A percentile compares a stretch with the other conserved stretches of the same genome.
Evolutionary conservation across 2,113 vertebrate genomes (phyloP).

Genomic region (Nothoprocta pentlandii): DNA sequence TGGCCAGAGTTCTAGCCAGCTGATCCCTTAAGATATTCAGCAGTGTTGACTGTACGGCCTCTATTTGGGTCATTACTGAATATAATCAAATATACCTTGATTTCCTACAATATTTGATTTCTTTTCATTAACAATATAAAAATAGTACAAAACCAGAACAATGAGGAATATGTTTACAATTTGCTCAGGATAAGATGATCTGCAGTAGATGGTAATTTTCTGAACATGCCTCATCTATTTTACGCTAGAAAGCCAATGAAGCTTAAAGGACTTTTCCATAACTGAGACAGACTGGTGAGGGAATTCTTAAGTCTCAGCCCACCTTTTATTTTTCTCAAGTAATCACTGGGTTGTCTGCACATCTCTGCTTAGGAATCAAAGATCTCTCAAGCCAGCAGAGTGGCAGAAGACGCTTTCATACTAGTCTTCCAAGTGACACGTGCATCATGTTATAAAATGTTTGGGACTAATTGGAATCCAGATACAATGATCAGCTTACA

Average conservation of each 20-base stretch:
- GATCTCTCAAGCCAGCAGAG: background rate
- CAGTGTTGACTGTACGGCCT: background rate
- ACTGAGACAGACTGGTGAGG: background rate
- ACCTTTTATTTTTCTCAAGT: background rate
- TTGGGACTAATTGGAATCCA: background rate
- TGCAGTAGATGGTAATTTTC: background rate
- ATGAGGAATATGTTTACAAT: constrained; percentile 9
- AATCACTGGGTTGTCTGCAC: background rate
- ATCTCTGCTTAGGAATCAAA: background rate
- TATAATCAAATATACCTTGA: constrained; percentile 31
- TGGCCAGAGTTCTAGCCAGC: background rate
- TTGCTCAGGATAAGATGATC: background rate
- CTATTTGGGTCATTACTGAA: background rate
- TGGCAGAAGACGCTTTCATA: background rate
- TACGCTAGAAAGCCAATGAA: background rate
- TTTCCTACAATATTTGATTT: constrained; percentile 45
- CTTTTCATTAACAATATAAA: background rate
- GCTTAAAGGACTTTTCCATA: background rate
- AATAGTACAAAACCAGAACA: constrained; percentile 22
- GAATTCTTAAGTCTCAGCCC: background rate
- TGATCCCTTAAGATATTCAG: background rate
- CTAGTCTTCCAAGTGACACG: background rate
- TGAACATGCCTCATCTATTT: background rate
- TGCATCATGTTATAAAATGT: background rate
- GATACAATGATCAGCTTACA: background rate